Evolutionary conservation across 2,888 invertebrate genomes (phyloP), one percentile per base, ranked within the genome.

Genomic region (Norana najaformis): DNA sequence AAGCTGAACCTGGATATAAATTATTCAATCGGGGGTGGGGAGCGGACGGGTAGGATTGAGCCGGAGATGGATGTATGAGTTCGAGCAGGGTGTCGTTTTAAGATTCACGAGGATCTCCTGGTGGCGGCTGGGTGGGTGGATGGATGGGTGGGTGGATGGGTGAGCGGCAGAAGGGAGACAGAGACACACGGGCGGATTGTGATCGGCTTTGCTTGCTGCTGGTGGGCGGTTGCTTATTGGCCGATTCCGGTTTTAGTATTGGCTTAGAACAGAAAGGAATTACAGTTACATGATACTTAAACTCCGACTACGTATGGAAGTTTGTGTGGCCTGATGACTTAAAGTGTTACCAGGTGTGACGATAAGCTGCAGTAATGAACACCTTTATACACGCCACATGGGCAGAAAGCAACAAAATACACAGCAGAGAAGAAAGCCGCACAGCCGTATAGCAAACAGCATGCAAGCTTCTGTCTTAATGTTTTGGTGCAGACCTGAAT

Each of bases 21-120:
- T 85, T 36, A 85, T 85, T 85, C 85, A 85, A 85, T 85, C 85
- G 35, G 85, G 85, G 85, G 85, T 18, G 85, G 83, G 85, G 85
- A 35, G 85, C 85, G 36, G 85, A 37, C 85, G 36, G 85, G 36
- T 18, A 36, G 85, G 37, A 36, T 85, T 37, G 36, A 85, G 85
- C 37, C 85, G 85, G 85, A 85, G 85, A 85, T 85, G 85, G 85
- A 85, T 85, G 85, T 37, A 85, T 37, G 85, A 36, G 37, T 85
- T 85, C 85, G 37, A 85, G 85, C 85, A 35, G 85, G 37, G 85
- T 85, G 85, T 85, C 85, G 85, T 85, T 85, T 85, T 36, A 85
- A 85, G 85, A 36, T 37, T 37, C 36, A 85, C 85, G 36, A 85
- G 85, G 69, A 69, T 69, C 69, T 69, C 69, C 69, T 69, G n/a